Conservation (phyloP, 2,113 vertebrate species). For the Phoenicopterus ruber region DNA sequence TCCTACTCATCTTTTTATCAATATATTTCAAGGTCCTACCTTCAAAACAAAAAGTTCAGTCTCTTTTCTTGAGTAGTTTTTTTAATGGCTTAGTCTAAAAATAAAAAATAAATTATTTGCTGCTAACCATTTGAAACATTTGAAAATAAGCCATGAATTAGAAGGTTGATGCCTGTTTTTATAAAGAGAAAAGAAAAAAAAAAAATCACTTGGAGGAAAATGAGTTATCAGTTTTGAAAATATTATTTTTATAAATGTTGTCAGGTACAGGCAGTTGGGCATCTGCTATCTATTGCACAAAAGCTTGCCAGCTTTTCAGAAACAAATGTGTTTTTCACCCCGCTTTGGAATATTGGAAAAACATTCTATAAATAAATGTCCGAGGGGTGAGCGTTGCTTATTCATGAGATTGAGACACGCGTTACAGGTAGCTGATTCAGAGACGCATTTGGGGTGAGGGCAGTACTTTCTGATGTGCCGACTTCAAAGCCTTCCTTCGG, state of each 20-base stretch:
- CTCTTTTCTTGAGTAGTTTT: neutral
- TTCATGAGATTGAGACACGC: neutral
- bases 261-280: neutral
- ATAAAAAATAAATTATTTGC: neutral
- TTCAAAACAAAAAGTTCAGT: neutral
- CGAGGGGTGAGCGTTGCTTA: neutral
- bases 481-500: neutral
- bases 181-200: neutral
- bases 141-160: neutral
- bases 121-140: neutral
- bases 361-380: neutral
- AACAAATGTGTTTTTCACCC: neutral
- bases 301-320: neutral
- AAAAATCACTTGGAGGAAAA: neutral
- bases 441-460: accelerated
- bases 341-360: neutral
- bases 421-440: neutral
- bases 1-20: neutral
- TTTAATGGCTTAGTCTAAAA: neutral
- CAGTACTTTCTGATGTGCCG: accelerated
- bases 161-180: neutral
- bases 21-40: neutral
- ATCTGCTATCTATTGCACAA: neutral
- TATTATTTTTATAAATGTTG: neutral
- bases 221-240: neutral